Percentiles rank a stretch among this genome's conserved stretches.
phyloP scores from a whole-genome alignment of 2,113 vertebrate species.

The Montifringilla adamsi region DNA sequence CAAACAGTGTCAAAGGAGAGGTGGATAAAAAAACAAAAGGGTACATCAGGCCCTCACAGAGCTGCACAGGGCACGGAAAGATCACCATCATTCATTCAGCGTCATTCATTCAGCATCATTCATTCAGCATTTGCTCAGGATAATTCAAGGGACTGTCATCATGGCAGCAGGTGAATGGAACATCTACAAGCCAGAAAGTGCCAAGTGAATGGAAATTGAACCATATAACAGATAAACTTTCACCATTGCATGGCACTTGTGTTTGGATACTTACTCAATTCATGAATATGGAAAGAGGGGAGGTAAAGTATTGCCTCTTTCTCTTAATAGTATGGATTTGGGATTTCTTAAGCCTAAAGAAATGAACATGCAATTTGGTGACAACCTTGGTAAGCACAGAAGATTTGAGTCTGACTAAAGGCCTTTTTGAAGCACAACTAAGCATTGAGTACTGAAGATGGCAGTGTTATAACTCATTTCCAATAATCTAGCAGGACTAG shows the following conservation, averaged over 20 bases:
- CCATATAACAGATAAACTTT: neutral
- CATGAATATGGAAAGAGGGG: neutral
- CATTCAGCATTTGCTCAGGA: neutral
- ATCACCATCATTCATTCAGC: neutral
- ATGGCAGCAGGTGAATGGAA: neutral
- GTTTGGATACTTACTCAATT: neutral
- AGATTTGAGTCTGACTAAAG: neutral
- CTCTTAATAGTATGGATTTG: neutral
- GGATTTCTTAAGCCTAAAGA: neutral
- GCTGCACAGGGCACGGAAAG: neutral
- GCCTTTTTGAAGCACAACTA: neutral
- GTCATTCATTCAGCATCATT: neutral
- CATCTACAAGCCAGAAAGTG: neutral
- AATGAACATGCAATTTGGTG: neutral
- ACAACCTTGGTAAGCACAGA: neutral
- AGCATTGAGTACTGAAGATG: neutral
- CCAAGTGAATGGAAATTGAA: neutral
- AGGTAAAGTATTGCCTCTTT: neutral
- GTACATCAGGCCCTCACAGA: neutral
- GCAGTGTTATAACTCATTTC: neutral
- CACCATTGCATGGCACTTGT: neutral
- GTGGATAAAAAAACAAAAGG: neutral
- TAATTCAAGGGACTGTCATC: neutral
- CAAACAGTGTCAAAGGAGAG: neutral
- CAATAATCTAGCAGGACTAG: neutral